phyloP scores from a whole-genome alignment of 2,888 invertebrate species.

The Hirudinaria manillensis region DNA sequence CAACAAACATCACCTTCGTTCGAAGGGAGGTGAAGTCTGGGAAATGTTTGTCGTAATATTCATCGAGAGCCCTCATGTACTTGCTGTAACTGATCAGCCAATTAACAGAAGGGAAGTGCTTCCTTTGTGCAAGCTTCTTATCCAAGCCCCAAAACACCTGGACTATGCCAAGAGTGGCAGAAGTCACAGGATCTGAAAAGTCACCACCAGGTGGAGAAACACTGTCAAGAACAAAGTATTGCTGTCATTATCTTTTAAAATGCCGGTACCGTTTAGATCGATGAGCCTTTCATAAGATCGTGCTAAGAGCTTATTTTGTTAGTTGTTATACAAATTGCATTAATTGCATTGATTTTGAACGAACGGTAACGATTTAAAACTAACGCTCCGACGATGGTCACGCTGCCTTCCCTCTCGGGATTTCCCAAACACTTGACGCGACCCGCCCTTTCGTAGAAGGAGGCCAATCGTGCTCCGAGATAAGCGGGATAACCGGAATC shows the following conservation, averaged over 20 bases:
- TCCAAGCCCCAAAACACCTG: constrained; percentile 99
- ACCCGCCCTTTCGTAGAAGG: constrained; percentile 98
- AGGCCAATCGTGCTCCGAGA: constrained; percentile 91
- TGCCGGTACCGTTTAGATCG: too few species aligned
- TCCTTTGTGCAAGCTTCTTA: constrained; percentile 95
- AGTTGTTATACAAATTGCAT: too few species aligned
- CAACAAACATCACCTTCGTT: not conserved
- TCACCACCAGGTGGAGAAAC: constrained; percentile 88
- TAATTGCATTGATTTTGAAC: too few species aligned
- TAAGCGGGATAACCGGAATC: constrained; percentile 93
- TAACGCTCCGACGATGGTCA: constrained; percentile 93
- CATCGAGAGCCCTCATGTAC: constrained; percentile 94
- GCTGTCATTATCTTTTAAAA: not conserved
- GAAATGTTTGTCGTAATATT: constrained; percentile 98
- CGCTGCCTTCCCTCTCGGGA: constrained; percentile 95
- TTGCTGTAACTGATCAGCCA: constrained; percentile 99
- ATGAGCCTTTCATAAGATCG: too few species aligned
- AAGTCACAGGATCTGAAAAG: constrained; percentile 99
- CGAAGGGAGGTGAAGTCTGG: constrained; percentile 72
- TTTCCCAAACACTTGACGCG: constrained; percentile 93
- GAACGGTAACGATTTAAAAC: too few species aligned
- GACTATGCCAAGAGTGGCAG: constrained; percentile 95
- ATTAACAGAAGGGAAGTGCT: constrained; percentile 99
- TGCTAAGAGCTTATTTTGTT: too few species aligned
- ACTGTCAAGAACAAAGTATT: not conserved